Evolutionary conservation across 2,888 invertebrate species (phyloP), one percentile per base, ranked within the genome.

Genomic region (Trisateles emortualis): DNA sequence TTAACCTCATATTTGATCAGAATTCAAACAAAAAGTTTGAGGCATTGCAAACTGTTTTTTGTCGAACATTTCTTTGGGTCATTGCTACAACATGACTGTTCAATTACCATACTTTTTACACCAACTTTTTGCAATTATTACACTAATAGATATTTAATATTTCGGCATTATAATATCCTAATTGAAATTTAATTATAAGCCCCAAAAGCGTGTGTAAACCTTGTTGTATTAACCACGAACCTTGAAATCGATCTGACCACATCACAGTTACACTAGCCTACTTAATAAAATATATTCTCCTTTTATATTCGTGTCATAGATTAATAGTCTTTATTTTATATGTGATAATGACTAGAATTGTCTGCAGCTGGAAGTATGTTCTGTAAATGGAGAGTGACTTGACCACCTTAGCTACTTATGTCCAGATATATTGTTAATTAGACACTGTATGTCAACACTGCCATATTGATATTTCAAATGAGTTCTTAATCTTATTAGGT

Each of bases 201-300:
- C 66, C 78, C 80, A 74, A 83, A 85, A 85, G 81, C 56, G 74
- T 76, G 56, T 68, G 48, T 36, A 48, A 41, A 38, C 43, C 52
- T 43, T 47, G 74, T 77, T 66, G 68, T 56, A 61, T 56, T 75
- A 83, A 88, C 90, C 88, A 68, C 89, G 67, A 81, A 81, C 87
- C 88, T 90, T 89, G 91, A 88, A 90, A 86, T 83, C 74, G 83
- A 91, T 89, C 88, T 80, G 80, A 90, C 91, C 90, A 72, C 88
- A 90, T 84, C 81, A 79, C 79, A 79, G 76, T 77, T 79, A 77
- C 80, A 72, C 78, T 83, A 87, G 81, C 84, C 87, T 78, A 87
- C 83, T 75, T 84, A n/a, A n/a, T 77, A 60, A 52, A 72, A 73
- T 68, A 75, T 57, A 64, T 76, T 74, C 78, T 73, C 68, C 69